Base-by-base conservation (phyloP, 2,888 invertebrate genomes). In the Drosophila emarginata region DNA sequence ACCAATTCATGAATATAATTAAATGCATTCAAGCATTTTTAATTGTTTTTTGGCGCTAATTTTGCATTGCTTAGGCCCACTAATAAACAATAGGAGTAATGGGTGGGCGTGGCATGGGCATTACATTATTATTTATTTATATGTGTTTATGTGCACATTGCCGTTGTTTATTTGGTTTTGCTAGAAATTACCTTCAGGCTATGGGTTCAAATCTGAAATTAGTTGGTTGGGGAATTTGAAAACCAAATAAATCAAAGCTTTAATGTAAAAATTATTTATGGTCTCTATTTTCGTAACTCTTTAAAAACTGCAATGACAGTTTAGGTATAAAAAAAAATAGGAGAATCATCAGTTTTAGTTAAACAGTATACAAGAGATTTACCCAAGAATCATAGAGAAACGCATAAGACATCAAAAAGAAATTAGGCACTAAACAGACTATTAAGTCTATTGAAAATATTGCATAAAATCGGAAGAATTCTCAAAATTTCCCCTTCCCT, bases 1-100 rank as follows among this genome's bases (percentile, higher is more conserved):
- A 21, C 11, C 18, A 45, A 45, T 45, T 87, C 72, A 69, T 68
- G 74, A 70, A 80, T 70, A 74, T 86, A 86, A 86, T 86, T 86
- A 86, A 86, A 87, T 81, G 78, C 88, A 78, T 79, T 88, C 87
- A 86, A 86, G 85, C 85, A 86, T 88, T 86, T 86, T 88, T 81
- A 78, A 88, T 86, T 87, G 81, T 53, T 64, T 36, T 73, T 78
- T 72, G 45, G 67, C 80, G 79, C 79, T 85, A 80, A 84, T 87
- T 86, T 78, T 58, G 5, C 52, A 72, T 26, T 67, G 79, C 62
- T 83, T 87, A 76, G 79, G 50, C 28, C 26, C 45, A 45, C 21
- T 14, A 21, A 45, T 32, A 45, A 45, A 21, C 21, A 21, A 45
- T 21, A 21, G 39, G 36, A 51, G 32, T 37, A 26, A 11, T 28